phyloP scores from a whole-genome alignment of 2,113 vertebrate species.

The human region DNA sequence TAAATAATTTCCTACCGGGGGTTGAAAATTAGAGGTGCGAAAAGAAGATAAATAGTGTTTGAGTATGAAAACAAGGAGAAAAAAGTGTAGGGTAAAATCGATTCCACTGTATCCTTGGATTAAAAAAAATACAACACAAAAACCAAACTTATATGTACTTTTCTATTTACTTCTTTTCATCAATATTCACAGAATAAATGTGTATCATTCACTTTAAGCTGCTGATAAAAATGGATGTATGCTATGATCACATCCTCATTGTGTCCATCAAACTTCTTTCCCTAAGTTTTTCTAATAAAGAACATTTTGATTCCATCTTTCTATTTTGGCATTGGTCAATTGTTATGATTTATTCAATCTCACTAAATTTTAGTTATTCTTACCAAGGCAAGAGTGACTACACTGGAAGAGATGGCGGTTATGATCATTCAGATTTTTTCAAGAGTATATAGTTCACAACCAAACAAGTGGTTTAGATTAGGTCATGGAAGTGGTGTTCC shows the following conservation, averaged over 20 bases:
- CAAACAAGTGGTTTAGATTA: background rate
- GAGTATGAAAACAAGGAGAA: background rate
- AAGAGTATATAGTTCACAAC: background rate
- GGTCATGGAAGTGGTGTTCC: background rate
- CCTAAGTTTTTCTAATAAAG: background rate
- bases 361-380: background rate
- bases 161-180: background rate
- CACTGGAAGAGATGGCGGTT: too few species aligned
- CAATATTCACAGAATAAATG: background rate
- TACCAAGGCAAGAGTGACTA: background rate
- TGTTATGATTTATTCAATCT: background rate
- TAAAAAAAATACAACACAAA: background rate
- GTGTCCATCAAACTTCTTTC: background rate
- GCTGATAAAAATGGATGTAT: background rate
- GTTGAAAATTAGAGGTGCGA: background rate
- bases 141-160: background rate
- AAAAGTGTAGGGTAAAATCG: background rate
- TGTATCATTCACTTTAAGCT: background rate
- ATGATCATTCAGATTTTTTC: background rate
- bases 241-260: background rate
- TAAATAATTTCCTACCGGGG: background rate
- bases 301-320: background rate
- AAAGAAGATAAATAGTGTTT: background rate
- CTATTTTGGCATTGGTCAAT: background rate
- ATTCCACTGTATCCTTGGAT: background rate